Evolutionary conservation across 2,888 invertebrate species (phyloP).

Genomic region (Parasteatoda lunata): DNA sequence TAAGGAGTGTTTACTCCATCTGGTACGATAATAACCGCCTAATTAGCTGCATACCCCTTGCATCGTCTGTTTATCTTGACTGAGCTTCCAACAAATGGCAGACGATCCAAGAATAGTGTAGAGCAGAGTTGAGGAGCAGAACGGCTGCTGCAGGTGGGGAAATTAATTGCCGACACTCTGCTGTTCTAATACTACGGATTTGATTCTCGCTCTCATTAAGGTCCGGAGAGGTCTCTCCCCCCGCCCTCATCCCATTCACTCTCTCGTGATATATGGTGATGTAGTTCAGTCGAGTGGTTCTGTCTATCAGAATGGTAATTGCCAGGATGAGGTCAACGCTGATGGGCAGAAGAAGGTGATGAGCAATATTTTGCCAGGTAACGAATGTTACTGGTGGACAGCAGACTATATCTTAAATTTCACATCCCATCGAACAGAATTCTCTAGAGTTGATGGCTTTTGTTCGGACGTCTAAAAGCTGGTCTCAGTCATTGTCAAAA

Average conservation of each 20-base stretch:
- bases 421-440: too few species aligned
- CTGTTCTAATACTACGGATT: constrained; percentile 19
- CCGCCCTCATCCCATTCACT: too few species aligned
- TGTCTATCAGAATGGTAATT: constrained; percentile 27
- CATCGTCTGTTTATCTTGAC: constrained; percentile 21
- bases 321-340: constrained; percentile 18
- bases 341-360: not conserved
- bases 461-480: too few species aligned
- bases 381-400: too few species aligned
- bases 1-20: constrained; percentile 49
- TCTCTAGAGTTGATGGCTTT: too few species aligned
- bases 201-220: constrained; percentile 37
- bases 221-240: constrained; percentile 2
- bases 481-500: too few species aligned
- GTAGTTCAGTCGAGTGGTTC: constrained; percentile 18
- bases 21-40: constrained; percentile 41
- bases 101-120: constrained; percentile 3
- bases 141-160: constrained; percentile 38
- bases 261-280: constrained; percentile 37
- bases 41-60: constrained; percentile 29
- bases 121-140: constrained; percentile 34
- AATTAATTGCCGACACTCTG: constrained; percentile 38
- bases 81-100: constrained; percentile 22
- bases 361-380: too few species aligned
- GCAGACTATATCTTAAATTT: too few species aligned